Percentiles rank a stretch among this genome's conserved stretches.
These are phyloP conservation scores for Salminus brasiliensis DNA, from an alignment of 2,113 vertebrate species.

Conservation along the genomic window DNA sequence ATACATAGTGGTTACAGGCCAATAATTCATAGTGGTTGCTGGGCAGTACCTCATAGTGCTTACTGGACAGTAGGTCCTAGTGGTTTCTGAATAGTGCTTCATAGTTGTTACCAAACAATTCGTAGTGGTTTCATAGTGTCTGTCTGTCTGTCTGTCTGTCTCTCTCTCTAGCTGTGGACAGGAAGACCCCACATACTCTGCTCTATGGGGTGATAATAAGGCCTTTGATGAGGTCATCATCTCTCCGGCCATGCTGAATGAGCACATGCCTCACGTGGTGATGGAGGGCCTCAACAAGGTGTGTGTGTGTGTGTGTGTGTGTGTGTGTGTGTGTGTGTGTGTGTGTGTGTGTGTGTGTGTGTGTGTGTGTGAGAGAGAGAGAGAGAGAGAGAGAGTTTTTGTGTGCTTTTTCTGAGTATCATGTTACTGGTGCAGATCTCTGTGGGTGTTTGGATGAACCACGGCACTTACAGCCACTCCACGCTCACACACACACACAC, in stretches of 20 bases:
- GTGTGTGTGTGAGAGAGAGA: constrained; percentile 27
- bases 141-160: constrained; percentile 19
- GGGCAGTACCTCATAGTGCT: too few species aligned
- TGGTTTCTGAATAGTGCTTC: too few species aligned
- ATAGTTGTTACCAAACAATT: too few species aligned
- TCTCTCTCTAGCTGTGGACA: constrained; percentile 86
- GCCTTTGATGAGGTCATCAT: constrained; percentile 98
- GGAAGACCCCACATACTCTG: constrained; percentile 97
- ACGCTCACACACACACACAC: not conserved
- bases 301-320: constrained; percentile 14
- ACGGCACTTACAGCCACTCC: not conserved
- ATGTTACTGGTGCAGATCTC: not conserved
- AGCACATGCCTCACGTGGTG: constrained; percentile 96
- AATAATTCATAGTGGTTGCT: too few species aligned
- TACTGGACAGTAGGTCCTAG: too few species aligned
- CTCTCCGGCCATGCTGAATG: constrained; percentile 96
- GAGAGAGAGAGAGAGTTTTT: constrained; percentile 14
- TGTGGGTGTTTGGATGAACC: not conserved
- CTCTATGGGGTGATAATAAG: constrained; percentile 98
- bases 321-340: constrained; percentile 13
- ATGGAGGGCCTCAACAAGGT: constrained; percentile 99
- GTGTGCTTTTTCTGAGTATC: not conserved
- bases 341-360: constrained; percentile 5
- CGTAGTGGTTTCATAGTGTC: too few species aligned
- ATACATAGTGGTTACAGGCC: too few species aligned